These are phyloP conservation scores for Perdita meconis DNA, from an alignment of 2,888 invertebrate species.

Conservation along the genomic window DNA sequence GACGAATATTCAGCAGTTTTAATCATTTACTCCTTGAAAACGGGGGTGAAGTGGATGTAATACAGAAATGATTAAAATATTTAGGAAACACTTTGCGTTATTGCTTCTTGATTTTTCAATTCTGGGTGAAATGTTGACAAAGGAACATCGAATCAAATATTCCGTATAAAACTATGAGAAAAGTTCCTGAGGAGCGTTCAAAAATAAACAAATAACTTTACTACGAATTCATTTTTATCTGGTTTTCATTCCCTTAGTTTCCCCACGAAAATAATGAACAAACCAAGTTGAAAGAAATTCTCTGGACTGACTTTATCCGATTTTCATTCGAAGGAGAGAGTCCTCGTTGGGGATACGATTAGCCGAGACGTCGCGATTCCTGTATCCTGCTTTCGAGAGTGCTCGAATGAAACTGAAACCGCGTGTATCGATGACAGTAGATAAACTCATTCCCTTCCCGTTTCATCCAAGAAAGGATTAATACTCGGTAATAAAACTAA, in stretches of 20 bases:
- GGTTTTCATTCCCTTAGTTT: background rate
- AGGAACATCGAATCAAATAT: slow-evolving; percentile 27
- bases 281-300: background rate
- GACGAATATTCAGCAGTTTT: no score
- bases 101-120: background rate
- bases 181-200: slow-evolving; percentile 25
- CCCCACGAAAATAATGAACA: no score
- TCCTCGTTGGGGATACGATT: slow-evolving; percentile 36
- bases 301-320: background rate
- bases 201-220: slow-evolving; percentile 64
- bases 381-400: slow-evolving; percentile 12
- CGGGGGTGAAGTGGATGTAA: no score
- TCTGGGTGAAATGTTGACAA: slow-evolving; percentile 13
- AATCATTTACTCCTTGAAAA: no score
- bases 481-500: slow-evolving; percentile 8
- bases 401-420: slow-evolving; percentile 28
- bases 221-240: slow-evolving; percentile 57
- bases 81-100: no score
- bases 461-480: slow-evolving; percentile 5
- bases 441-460: background rate
- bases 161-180: slow-evolving; percentile 16
- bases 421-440: slow-evolving; percentile 6
- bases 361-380: slow-evolving; percentile 14
- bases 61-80: no score
- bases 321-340: slow-evolving; percentile 7